These are phyloP conservation scores for Enteromius mattozi DNA, from an alignment of 2,797 vertebrate species.

Conservation along the genomic window DNA sequence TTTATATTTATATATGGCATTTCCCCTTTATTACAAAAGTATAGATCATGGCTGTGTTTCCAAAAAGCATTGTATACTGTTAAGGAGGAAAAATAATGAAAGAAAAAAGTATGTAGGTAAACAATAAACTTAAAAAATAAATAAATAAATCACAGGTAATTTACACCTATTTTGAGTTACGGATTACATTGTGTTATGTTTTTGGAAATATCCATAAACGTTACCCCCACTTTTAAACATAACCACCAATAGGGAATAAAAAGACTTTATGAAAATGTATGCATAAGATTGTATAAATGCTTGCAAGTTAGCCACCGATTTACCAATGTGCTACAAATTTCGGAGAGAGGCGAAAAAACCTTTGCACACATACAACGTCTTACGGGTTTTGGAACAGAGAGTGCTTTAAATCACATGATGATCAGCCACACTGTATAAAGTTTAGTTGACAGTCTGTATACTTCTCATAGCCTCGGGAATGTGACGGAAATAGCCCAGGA, in stretches of 20 bases:
- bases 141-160: background rate
- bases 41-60: no score
- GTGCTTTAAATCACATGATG: slow-evolving; percentile 65
- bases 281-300: background rate
- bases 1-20: no score
- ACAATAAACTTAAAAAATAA: background rate
- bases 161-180: background rate
- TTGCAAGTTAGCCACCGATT: background rate
- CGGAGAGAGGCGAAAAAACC: background rate
- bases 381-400: background rate
- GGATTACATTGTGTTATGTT: background rate
- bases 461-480: slow-evolving; percentile 10
- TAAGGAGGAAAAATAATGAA: no score
- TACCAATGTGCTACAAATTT: background rate
- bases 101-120: background rate
- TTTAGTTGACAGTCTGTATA: slow-evolving; percentile 10
- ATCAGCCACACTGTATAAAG: slow-evolving; percentile 57
- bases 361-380: background rate
- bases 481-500: slow-evolving; percentile 37
- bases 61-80: no score
- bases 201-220: background rate
- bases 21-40: no score
- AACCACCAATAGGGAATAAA: background rate
- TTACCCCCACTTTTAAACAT: background rate
- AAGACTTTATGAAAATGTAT: background rate